phyloP scores from a whole-genome alignment of 2,888 invertebrate species.

The Andrena bicolor region DNA sequence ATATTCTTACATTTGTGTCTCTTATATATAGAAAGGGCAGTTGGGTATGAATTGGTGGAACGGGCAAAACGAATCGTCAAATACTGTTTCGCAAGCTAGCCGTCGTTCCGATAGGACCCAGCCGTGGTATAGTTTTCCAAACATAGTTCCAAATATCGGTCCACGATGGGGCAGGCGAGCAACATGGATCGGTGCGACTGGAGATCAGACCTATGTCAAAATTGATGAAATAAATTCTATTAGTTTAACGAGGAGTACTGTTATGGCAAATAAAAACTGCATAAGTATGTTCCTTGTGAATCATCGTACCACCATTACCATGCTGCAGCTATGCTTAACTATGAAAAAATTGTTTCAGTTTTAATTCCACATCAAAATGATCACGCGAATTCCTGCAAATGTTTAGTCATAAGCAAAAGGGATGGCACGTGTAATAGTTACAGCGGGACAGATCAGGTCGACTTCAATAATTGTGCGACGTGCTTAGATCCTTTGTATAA shows the following conservation, averaged over 20 bases:
- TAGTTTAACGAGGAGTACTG: constrained; percentile 94
- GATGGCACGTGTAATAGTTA: constrained; percentile 96
- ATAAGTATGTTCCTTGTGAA: constrained; percentile 88
- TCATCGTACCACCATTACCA: constrained; percentile 17
- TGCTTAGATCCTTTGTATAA: constrained; percentile 97
- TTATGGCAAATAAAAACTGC: constrained; percentile 94
- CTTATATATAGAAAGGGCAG: constrained; percentile 86
- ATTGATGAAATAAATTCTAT: constrained; percentile 97
- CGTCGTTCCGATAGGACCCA: constrained; percentile 85
- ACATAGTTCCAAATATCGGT: constrained; percentile 92
- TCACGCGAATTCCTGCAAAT: constrained; percentile 91
- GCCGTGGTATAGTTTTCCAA: constrained; percentile 91
- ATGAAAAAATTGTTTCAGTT: constrained; percentile 86
- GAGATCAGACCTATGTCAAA: constrained; percentile 97
- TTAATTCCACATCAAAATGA: constrained; percentile 92
- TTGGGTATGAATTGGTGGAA: constrained; percentile 84
- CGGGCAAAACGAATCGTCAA: constrained; percentile 78
- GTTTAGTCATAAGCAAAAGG: constrained; percentile 94
- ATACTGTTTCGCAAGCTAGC: constrained; percentile 79
- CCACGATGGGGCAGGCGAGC: constrained; percentile 94
- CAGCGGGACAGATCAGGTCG: constrained; percentile 92
- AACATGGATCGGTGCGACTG: constrained; percentile 97
- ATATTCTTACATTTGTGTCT: constrained; percentile 21
- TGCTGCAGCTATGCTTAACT: constrained; percentile 19
- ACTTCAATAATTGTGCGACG: constrained; percentile 92